These are phyloP conservation scores for Ascaphus truei DNA, from an alignment of 2,113 vertebrate species.

Conservation along the genomic window DNA sequence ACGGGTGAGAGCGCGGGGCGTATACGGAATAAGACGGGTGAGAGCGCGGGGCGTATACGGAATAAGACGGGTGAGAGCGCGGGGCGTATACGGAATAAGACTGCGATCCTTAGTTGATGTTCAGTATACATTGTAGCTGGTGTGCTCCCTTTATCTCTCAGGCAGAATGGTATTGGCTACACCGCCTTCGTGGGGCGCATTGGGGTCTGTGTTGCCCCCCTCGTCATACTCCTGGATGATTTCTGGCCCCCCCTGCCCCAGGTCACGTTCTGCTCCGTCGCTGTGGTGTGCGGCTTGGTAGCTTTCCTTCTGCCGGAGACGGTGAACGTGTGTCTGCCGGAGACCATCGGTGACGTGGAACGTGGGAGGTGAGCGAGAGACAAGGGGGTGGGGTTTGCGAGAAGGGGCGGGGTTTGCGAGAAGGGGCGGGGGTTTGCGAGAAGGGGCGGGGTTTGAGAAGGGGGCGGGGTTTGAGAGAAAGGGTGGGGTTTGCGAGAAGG, in stretches of 20 bases:
- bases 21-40: no score
- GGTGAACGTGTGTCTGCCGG: conserved; percentile 57
- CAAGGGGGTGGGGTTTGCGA: background rate
- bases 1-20: no score
- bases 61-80: no score
- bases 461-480: no score
- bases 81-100: no score
- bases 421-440: no score
- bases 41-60: no score
- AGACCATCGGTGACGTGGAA: conserved; percentile 74
- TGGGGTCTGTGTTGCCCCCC: conserved; percentile 66
- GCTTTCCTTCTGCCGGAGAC: conserved; percentile 69
- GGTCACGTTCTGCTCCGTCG: conserved; percentile 52
- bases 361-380: conserved; percentile 52
- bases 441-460: no score
- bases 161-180: conserved; percentile 74
- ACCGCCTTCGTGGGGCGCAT: conserved; percentile 65
- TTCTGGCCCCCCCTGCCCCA: conserved; percentile 66
- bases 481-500: no score
- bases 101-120: no score
- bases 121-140: background rate
- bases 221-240: conserved; percentile 66
- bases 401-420: background rate
- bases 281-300: conserved; percentile 49
- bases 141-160: conserved; percentile 41